Percentiles rank a stretch among this genome's conserved stretches.
phyloP scores from a whole-genome alignment of 1,140 invertebrate species.

The Drosophila mauritiana region DNA sequence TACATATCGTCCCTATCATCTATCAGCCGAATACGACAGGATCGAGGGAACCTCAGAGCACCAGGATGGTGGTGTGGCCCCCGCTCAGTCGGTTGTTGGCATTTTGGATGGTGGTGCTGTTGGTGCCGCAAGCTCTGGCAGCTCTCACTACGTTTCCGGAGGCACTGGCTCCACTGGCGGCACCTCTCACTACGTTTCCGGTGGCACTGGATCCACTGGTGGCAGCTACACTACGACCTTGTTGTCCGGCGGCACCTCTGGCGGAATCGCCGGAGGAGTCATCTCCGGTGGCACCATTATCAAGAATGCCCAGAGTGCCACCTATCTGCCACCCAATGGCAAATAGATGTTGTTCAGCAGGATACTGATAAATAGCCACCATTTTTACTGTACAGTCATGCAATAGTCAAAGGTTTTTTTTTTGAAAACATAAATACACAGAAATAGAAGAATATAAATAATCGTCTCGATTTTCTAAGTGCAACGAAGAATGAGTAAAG shows the following conservation, averaged over 20 bases:
- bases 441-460: slow-evolving; percentile 21
- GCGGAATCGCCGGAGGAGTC: slow-evolving; percentile 14
- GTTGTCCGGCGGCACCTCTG: slow-evolving; percentile 21
- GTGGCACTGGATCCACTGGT: slow-evolving; percentile 14
- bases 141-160: slow-evolving; percentile 21
- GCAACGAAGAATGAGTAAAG: too few relatives aligned
- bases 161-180: slow-evolving; percentile 19
- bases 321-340: slow-evolving; percentile 62
- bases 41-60: slow-evolving; percentile 79
- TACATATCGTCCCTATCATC: not conserved
- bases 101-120: slow-evolving; percentile 66
- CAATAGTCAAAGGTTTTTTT: slow-evolving; percentile 36
- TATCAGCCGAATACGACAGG: slow-evolving; percentile 74
- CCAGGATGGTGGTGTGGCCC: slow-evolving; percentile 74
- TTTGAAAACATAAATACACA: slow-evolving; percentile 16
- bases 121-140: slow-evolving; percentile 30
- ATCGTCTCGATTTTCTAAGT: not conserved
- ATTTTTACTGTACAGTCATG: slow-evolving; percentile 45
- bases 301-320: slow-evolving; percentile 55
- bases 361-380: slow-evolving; percentile 5
- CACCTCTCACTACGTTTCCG: slow-evolving; percentile 18
- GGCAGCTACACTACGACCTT: slow-evolving; percentile 22
- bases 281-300: slow-evolving; percentile 32
- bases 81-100: slow-evolving; percentile 77
- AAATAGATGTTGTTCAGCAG: slow-evolving; percentile 38